A percentile compares a stretch with the other conserved stretches of the same genome.
phyloP scores from a whole-genome alignment of 1,140 invertebrate species.

The Orchestia grillus region DNA sequence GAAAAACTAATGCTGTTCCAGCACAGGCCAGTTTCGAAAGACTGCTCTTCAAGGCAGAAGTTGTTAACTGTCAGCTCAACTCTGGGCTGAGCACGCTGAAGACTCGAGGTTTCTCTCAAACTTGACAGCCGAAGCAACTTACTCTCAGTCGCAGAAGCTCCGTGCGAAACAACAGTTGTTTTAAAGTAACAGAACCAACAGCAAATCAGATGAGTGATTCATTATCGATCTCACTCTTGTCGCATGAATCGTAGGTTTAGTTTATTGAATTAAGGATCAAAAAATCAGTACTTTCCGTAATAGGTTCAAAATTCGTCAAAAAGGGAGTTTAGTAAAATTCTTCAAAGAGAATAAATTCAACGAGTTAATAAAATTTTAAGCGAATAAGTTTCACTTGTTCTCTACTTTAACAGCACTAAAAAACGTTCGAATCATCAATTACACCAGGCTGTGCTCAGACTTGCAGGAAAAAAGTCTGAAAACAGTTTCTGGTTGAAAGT shows the following conservation, averaged over 20 bases:
- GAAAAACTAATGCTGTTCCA: conserved; percentile 9
- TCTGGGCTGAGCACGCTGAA: conserved; percentile 4
- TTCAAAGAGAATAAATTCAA: neutral
- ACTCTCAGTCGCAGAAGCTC: neutral
- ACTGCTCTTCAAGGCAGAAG: neutral
- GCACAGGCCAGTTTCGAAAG: neutral
- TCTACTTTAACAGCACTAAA: neutral
- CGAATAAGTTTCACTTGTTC: neutral
- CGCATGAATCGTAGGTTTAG: neutral
- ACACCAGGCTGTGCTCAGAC: no score
- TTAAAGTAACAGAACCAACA: neutral
- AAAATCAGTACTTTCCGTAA: neutral
- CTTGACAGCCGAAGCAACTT: conserved; percentile 3
- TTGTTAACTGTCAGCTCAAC: conserved; percentile 42
- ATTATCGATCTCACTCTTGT: neutral
- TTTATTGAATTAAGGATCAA: neutral
- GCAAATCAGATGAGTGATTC: neutral
- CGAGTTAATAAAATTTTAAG: neutral
- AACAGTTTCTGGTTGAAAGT: no score
- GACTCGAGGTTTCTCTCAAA: neutral
- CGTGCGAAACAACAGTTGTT: neutral
- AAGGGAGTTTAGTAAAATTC: no score
- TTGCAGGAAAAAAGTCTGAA: no score
- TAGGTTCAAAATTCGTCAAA: neutral
- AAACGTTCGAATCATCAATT: neutral